Conservation (phyloP, 2,888 invertebrate genomes). For the Mythimna ferrago region DNA sequence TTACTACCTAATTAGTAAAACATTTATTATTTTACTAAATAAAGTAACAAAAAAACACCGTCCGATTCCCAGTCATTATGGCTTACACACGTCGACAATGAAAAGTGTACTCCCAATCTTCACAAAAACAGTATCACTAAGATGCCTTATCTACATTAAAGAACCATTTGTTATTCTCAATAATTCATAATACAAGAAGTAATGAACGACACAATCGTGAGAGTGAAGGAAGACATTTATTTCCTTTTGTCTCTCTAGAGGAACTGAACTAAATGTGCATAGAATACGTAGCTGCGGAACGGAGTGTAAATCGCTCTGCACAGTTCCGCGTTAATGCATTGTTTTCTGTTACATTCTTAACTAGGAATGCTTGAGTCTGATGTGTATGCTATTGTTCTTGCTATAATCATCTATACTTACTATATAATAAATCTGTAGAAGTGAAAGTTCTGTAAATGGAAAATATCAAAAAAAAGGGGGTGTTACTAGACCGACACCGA, state of each 20-base stretch:
- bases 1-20: no score
- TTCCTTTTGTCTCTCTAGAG: slow-evolving; percentile 62
- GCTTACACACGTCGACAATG: not conserved
- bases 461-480: no score
- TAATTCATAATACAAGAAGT: slow-evolving; percentile 63
- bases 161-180: slow-evolving; percentile 43
- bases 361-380: not conserved
- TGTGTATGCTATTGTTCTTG: not conserved
- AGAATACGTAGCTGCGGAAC: not conserved
- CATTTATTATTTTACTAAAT: no score
- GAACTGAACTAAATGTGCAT: slow-evolving; percentile 27
- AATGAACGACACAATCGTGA: slow-evolving; percentile 66
- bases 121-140: slow-evolving; percentile 14
- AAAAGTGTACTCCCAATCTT: not conserved
- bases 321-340: slow-evolving; percentile 2
- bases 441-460: no score
- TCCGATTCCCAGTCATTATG: not conserved
- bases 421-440: no score
- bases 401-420: no score
- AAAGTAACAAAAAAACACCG: not conserved
- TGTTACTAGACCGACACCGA: no score
- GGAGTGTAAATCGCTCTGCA: slow-evolving; percentile 27
- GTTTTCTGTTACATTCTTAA: slow-evolving; percentile 10
- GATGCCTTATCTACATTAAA: slow-evolving; percentile 20
- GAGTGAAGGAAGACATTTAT: slow-evolving; percentile 61